Conservation (phyloP, 2,888 invertebrate species). For the Trissolcus japonicus region DNA sequence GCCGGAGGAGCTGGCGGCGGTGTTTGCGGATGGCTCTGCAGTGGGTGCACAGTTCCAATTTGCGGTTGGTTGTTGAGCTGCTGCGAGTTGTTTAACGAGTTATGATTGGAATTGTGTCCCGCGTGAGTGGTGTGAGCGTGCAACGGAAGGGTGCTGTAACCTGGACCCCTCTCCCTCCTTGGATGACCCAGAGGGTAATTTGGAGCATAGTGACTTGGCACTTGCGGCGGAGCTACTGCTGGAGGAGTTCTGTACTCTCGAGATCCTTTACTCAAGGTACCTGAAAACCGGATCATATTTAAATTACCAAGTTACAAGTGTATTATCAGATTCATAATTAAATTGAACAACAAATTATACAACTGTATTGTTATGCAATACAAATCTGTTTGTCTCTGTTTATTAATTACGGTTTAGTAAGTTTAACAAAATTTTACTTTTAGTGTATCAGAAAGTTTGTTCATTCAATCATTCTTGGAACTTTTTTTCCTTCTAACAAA, state of each 20-base stretch:
- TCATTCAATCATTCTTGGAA: no score
- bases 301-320: slow-evolving; percentile 19
- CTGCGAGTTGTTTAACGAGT: slow-evolving; percentile 67
- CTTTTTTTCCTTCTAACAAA: no score
- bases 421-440: no score
- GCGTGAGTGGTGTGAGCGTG: slow-evolving; percentile 71
- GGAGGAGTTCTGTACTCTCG: slow-evolving; percentile 96
- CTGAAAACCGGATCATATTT: slow-evolving; percentile 61
- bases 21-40: slow-evolving; percentile 81
- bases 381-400: no score
- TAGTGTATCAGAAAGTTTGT: no score
- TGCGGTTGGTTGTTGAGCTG: slow-evolving; percentile 78
- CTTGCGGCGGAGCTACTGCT: slow-evolving; percentile 96
- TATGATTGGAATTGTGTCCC: slow-evolving; percentile 66
- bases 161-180: slow-evolving; percentile 84
- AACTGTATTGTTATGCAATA: no score
- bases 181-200: slow-evolving; percentile 93
- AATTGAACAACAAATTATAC: no score
- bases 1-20: slow-evolving; percentile 83
- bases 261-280: slow-evolving; percentile 84
- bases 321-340: no score
- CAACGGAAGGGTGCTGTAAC: slow-evolving; percentile 91
- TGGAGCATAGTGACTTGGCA: slow-evolving; percentile 97
- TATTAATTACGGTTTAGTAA: no score
- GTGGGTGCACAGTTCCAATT: slow-evolving; percentile 92